phyloP scores from a whole-genome alignment of 2,888 invertebrate species.

The Heterodera filipjevi region DNA sequence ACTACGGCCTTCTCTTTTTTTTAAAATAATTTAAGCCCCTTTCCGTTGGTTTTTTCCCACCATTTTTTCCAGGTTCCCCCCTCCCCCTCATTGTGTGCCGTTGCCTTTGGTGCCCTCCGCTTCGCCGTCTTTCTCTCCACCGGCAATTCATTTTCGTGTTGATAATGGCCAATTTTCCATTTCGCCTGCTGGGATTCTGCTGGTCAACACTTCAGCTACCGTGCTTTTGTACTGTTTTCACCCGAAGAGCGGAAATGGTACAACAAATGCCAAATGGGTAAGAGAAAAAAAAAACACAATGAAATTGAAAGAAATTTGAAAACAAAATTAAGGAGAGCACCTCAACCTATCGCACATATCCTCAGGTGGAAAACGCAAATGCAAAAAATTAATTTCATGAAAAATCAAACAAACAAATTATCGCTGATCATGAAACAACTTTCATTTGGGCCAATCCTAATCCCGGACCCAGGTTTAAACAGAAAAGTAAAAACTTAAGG shows the following conservation, averaged over 20 bases:
- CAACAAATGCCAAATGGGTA: constrained; percentile 30
- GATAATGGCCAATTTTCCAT: constrained; percentile 56
- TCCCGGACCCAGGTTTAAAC: no score
- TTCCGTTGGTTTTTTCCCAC: neutral
- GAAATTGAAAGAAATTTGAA: neutral
- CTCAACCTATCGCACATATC: constrained; percentile 62
- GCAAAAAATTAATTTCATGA: no score
- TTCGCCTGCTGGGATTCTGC: constrained; percentile 51
- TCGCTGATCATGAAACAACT: no score
- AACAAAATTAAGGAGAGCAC: constrained; percentile 56
- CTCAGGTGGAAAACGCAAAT: constrained; percentile 38
- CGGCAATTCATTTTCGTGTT: constrained; percentile 59
- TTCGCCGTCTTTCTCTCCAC: constrained; percentile 31
- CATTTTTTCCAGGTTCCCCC: constrained; percentile 26
- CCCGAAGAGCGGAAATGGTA: constrained; percentile 45
- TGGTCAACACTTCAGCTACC: constrained; percentile 56
- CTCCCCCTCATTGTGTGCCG: constrained; percentile 40
- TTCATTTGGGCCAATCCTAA: no score
- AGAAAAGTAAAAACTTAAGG: no score
- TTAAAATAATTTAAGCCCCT: no score
- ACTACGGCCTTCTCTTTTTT: no score
- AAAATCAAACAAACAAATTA: no score
- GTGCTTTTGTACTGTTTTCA: constrained; percentile 59
- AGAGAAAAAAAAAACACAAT: neutral
- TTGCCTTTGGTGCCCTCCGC: constrained; percentile 42